Evolutionary conservation across 2,888 invertebrate genomes (phyloP).

Genomic region (Sinohyriopsis cumingii): DNA sequence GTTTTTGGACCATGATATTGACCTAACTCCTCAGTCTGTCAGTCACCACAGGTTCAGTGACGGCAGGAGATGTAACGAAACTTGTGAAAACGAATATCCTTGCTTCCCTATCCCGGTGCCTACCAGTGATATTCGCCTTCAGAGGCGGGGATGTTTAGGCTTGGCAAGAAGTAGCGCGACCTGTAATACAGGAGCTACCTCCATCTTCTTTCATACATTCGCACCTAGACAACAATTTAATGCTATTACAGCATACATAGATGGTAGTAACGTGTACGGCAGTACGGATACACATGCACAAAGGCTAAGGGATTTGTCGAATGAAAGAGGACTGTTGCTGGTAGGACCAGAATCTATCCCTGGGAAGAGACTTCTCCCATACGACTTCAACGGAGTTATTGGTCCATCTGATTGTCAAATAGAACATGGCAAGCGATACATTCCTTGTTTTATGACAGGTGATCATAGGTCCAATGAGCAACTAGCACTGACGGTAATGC

Average conservation of each 20-base stretch:
- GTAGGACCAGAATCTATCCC: slow-evolving; percentile 74
- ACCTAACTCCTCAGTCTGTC: slow-evolving; percentile 93
- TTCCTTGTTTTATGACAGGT: slow-evolving; percentile 94
- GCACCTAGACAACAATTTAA: slow-evolving; percentile 91
- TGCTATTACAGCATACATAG: slow-evolving; percentile 92
- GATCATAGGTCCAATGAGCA: slow-evolving; percentile 95
- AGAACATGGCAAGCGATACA: slow-evolving; percentile 73
- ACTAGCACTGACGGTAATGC: slow-evolving; percentile 76
- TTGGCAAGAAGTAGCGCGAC: slow-evolving; percentile 88
- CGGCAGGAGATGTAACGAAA: slow-evolving; percentile 79
- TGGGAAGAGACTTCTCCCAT: slow-evolving; percentile 89
- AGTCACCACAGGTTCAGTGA: slow-evolving; percentile 89
- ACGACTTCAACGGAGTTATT: slow-evolving; percentile 79
- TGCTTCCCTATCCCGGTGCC: slow-evolving; percentile 99
- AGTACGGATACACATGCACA: slow-evolving; percentile 86
- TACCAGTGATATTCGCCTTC: slow-evolving; percentile 86
- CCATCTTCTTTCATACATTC: slow-evolving; percentile 86
- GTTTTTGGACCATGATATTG: slow-evolving; percentile 97
- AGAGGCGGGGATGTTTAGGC: slow-evolving; percentile 68
- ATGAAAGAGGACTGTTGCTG: slow-evolving; percentile 83
- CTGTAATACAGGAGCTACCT: slow-evolving; percentile 97
- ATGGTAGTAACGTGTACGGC: slow-evolving; percentile 97
- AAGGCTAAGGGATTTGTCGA: slow-evolving; percentile 85
- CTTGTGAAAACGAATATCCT: slow-evolving; percentile 85
- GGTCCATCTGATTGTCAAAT: slow-evolving; percentile 93